phyloP scores from a whole-genome alignment of 1,140 invertebrate species.

The Sycophila sp. region DNA sequence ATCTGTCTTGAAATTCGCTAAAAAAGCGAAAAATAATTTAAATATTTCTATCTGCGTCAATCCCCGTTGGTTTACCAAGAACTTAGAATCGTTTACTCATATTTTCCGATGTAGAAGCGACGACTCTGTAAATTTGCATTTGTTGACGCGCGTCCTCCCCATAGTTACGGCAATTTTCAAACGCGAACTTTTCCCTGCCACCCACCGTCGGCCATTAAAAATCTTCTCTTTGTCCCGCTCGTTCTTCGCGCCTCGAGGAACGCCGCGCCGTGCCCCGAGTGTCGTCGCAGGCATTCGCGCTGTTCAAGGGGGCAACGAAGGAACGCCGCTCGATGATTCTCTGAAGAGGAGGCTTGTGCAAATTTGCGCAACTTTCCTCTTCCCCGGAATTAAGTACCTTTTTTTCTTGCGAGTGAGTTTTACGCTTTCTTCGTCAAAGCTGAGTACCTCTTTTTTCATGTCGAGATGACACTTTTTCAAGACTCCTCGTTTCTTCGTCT shows the following conservation, averaged over 20 bases:
- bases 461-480: too few species aligned
- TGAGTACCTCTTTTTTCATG: not conserved
- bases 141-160: not conserved
- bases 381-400: constrained; percentile 13
- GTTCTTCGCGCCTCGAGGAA: not conserved
- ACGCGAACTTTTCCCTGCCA: not conserved
- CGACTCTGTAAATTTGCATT: too few species aligned
- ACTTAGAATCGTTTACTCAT: too few species aligned
- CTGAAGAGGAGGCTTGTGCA: constrained; percentile 4
- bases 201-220: not conserved
- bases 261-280: not conserved
- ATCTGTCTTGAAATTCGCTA: too few species aligned
- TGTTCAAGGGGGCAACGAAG: not conserved
- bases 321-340: not conserved
- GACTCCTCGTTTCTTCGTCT: too few species aligned
- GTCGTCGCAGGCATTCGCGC: not conserved
- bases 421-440: constrained; percentile 6
- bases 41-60: too few species aligned
- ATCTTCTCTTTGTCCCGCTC: not conserved
- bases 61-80: too few species aligned
- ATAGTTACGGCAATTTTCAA: not conserved
- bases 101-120: too few species aligned
- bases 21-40: too few species aligned
- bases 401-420: not conserved
- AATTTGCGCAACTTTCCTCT: constrained; percentile 10